Evolutionary conservation across 2,888 invertebrate species (phyloP), one percentile per base, ranked within the genome.

Genomic region (Tridacna crocea): DNA sequence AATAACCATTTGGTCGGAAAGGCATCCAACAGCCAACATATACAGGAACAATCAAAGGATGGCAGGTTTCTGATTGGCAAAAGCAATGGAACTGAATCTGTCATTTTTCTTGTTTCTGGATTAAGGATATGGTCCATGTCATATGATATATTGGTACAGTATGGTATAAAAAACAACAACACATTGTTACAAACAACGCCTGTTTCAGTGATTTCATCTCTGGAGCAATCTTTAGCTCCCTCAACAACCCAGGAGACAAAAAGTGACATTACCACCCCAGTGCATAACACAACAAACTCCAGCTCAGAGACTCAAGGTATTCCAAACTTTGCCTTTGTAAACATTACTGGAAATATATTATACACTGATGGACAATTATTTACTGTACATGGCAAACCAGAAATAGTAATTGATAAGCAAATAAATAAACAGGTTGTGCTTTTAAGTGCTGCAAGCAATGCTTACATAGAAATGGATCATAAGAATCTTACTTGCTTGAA

Each of bases 391-490:
- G 88, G 89, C 24, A 72, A 70, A 46, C 75, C 83, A 0, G 22
- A n/a, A 10, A 22, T 87, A 17, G 74, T 78, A n/a, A 27, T 46
- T 48, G 51, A 58, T 26, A 60, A 58, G 61, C 24, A 61, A 27
- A 60, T 24, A 0, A 76, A 77, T 26, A 58, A 72, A 6, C 36
- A 36, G 36, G 75, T 72, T 10, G 61, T 87, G 11, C 60, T 79
- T 17, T 68, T 88, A n/a, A 80, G 79, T 63, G 79, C 55, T 11
- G 27, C 75, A 13, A 79, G 36, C 4, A 82, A 80, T 10, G 79
- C 86, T 47, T 87, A 77, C 73, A 15, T 88, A 11, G 83, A 85
- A 51, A 24, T 88, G 10, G 75, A 77, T 3, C 76, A 73, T n/a
- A 46, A 58, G 4, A 76, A 77, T 24, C 11, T 83, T 13, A 63